Percentiles rank a stretch among this genome's conserved stretches.
Evolutionary conservation across 35 echinoderm and acorn worm genomes (phyloP).

Genomic region (Strongylocentrotus purpuratus): DNA sequence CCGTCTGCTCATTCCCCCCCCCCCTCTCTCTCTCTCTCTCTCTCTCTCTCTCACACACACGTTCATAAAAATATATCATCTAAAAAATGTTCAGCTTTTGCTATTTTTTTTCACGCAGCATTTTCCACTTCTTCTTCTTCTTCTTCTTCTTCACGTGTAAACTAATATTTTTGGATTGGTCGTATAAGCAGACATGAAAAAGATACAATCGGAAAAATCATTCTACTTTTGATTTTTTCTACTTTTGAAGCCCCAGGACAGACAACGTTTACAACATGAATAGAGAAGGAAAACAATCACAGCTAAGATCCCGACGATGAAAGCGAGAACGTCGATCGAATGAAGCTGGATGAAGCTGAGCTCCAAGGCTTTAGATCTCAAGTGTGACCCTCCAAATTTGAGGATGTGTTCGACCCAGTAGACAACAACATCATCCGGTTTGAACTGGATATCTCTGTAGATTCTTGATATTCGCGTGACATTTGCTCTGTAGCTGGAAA

Average conservation of each 20-base stretch:
- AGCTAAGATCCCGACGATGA: background rate
- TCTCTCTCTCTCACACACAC: no score
- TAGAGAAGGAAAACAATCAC: background rate
- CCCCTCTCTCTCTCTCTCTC: no score
- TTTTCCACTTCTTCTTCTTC: no score
- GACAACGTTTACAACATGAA: background rate
- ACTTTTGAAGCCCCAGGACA: background rate
- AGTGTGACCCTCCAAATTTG: slow-evolving; percentile 63
- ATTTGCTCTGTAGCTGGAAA: background rate
- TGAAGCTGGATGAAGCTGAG: slow-evolving; percentile 52
- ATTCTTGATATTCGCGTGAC: background rate
- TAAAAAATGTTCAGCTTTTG: no score
- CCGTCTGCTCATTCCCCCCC: no score
- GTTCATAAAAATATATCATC: no score
- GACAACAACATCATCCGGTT: slow-evolving; percentile 44
- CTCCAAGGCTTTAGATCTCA: slow-evolving; percentile 31
- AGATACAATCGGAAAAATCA: background rate
- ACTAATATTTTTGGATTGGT: no score
- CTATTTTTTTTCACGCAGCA: no score
- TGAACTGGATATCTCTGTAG: slow-evolving; percentile 46
- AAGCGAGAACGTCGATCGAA: slow-evolving; percentile 43
- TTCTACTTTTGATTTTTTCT: background rate
- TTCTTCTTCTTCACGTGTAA: no score
- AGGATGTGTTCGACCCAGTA: slow-evolving; percentile 68
- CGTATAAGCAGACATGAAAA: no score